Evolutionary conservation across 2,888 invertebrate species (phyloP).

Genomic region (Chaetoderma sp.): DNA sequence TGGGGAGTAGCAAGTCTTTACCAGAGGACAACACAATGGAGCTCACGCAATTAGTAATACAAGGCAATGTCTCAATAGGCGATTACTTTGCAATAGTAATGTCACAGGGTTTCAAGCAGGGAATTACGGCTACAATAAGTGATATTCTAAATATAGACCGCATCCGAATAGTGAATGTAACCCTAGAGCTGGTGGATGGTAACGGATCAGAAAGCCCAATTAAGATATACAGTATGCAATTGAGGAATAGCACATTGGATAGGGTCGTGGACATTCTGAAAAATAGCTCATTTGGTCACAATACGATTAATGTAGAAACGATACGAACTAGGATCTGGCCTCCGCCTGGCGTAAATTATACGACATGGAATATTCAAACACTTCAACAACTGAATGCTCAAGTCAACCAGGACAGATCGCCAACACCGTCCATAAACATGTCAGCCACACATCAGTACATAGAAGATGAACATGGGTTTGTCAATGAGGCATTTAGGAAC

Average conservation of each 20-base stretch:
- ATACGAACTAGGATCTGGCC: no score
- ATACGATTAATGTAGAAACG: no score
- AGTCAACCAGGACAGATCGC: no score
- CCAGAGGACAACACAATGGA: slow-evolving; percentile 22
- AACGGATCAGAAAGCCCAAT: background rate
- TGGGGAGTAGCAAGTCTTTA: background rate
- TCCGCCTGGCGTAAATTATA: no score
- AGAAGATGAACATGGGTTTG: no score
- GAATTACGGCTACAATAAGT: slow-evolving; percentile 33
- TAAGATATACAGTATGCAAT: background rate
- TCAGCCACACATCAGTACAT: no score
- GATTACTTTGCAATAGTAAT: slow-evolving; percentile 21
- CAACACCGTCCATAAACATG: no score
- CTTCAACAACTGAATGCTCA: no score
- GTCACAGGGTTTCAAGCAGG: slow-evolving; percentile 8
- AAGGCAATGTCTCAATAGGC: slow-evolving; percentile 38
- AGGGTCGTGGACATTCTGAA: background rate
- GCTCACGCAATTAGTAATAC: slow-evolving; percentile 36
- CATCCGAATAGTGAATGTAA: slow-evolving; percentile 41
- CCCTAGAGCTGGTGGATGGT: slow-evolving; percentile 6
- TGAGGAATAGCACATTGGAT: background rate
- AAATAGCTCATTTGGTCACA: no score
- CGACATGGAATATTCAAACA: no score
- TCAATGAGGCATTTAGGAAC: no score
- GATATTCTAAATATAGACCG: slow-evolving; percentile 39